A percentile compares a stretch with the other conserved stretches of the same genome.
These are phyloP conservation scores for Dysmachus trigonus DNA, from an alignment of 2,888 invertebrate species.

Conservation along the genomic window DNA sequence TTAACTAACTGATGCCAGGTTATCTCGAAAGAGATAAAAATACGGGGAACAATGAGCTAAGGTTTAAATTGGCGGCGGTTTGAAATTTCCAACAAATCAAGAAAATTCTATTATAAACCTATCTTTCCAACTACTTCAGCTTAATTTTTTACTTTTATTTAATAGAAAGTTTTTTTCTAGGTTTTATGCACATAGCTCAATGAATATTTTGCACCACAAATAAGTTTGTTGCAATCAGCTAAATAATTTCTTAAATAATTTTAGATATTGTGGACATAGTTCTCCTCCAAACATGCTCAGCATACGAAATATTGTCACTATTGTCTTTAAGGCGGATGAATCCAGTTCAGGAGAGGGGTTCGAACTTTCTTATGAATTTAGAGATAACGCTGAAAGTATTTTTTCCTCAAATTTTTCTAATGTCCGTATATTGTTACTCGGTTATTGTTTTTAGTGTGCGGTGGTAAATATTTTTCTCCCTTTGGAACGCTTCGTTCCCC, in stretches of 20 bases:
- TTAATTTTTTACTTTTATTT: no score
- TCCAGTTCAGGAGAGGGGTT: slow-evolving; percentile 73
- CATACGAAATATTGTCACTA: slow-evolving; percentile 73
- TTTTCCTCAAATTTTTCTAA: background rate
- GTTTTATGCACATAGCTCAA: no score
- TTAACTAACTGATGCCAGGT: no score
- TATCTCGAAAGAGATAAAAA: no score
- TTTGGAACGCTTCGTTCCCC: slow-evolving; percentile 81
- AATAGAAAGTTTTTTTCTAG: no score
- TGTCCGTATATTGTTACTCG: background rate
- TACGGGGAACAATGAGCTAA: no score
- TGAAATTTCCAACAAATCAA: no score
- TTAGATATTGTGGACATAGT: background rate
- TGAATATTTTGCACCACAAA: no score
- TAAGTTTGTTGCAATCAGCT: no score
- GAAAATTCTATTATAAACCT: no score
- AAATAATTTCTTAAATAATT: background rate
- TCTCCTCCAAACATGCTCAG: slow-evolving; percentile 67
- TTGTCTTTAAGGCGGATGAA: slow-evolving; percentile 75
- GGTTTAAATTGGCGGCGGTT: no score
- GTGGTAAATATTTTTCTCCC: slow-evolving; percentile 73
- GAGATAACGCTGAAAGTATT: slow-evolving; percentile 70
- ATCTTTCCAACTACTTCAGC: no score
- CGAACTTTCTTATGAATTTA: slow-evolving; percentile 73
- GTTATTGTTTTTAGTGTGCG: slow-evolving; percentile 71